Base-by-base conservation (phyloP, 2,888 invertebrate species). In the Nephrotoma appendiculata region DNA sequence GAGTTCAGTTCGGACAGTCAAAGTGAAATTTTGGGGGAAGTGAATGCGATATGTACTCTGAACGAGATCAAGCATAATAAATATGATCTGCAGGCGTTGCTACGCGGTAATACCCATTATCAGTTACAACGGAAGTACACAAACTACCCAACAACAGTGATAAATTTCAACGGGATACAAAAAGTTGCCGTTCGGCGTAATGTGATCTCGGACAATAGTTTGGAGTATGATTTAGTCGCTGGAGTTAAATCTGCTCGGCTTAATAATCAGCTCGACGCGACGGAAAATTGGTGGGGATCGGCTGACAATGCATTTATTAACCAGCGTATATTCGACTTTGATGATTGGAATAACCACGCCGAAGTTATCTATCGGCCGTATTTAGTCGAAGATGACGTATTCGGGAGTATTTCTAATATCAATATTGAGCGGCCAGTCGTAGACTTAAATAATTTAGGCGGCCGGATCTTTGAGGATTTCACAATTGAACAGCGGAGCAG, bases 311-410 rank as follows among this genome's bases (percentile, higher is more conserved):
- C 92, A 5, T 93, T 93, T 87, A 99, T 99, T 86, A 94, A 95
- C 89, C 93, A 94, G 86, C 94, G 95, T 90, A 98, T 99, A 89
- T 99, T 99, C 90, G 99, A 99, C 92, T 99, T 99, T 91, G 98
- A 99, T 90, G 99, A 99, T 90, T 99, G 99, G 99, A 99, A 99
- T 91, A 97, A 98, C 91, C 98, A 98, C 91, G 98, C 98, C 0
- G 94, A 98, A 86, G 99, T 98, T 0, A 94, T 95, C 12, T 99
- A 96, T 91, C 94, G 95, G 87, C 99, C 99, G 0, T 99, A 95
- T 91, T 93, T 98, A 87, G 93, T 95, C 0, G 95, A 95, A 90
- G 95, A 97, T 88, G 93, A 94, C 86, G 94, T 96, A 89, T 95
- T 96, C 88, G 93, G 96, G 0, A 96, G 96, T 89, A 93, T 96